Base-by-base conservation (phyloP, 2,888 invertebrate genomes). In the Oscheius sp. region DNA sequence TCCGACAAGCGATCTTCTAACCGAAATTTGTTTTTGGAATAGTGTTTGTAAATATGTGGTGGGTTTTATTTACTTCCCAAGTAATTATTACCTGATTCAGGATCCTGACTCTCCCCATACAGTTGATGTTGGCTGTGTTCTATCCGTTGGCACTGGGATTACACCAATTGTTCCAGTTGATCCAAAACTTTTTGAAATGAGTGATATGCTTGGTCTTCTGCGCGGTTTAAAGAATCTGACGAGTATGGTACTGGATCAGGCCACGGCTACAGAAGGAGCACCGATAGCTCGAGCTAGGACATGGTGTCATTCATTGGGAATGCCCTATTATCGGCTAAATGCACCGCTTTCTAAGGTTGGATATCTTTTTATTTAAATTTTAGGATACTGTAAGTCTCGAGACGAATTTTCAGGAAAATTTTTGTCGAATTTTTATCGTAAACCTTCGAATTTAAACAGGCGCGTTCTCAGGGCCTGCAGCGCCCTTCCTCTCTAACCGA, bases 281-380 rank as follows among this genome's bases (percentile, higher is more conserved):
- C 94, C 97, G 13, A 95, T 97, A 21, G 95, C 96, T 87, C 92
- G 98, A 27, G 94, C 95, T 6, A 91, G 95, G 69, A 94, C 95
- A 0, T 96, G 96, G 96, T 96, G 96, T 89, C 93, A 93, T 56
- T 93, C 93, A 86, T 90, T 93, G 59, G 94, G 94, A 61, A 93
- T 94, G 29, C 96, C 96, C 0, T 97, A 94, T 91, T 91, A 90
- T 85, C 88, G 92, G 27, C 93, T 95, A 87, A 93, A 93, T 87
- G 96, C 98, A 0, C 94, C 93, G 85, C 91, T 98, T 87, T 93
- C 94, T 0, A 92, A 35, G 35, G 35, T 86, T 70, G 74, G 73
- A 87, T 72, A n/a, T 3, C 16, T 23, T 29, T 27, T n/a, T 46
- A 55, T 77, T 41, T 53, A 35, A 55, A 41, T 49, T 69, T 69